Evolutionary conservation across 2,113 vertebrate species (phyloP).

Genomic region (Myxocyprinus asiaticus): DNA sequence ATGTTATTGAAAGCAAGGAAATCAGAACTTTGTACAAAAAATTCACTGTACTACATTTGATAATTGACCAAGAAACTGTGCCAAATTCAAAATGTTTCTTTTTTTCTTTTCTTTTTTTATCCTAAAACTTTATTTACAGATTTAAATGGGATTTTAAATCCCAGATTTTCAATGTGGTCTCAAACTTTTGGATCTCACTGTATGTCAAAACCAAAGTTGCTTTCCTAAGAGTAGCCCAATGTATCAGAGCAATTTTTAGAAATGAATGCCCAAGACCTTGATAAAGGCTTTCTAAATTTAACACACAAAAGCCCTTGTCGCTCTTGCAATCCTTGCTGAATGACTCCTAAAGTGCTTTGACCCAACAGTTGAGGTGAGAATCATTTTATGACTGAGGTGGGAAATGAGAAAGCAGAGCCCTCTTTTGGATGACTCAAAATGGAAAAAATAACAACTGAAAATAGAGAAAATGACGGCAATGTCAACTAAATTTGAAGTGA

Average conservation of each 20-base stretch:
- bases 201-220: no score
- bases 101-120: no score
- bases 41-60: no score
- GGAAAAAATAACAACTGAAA: not conserved
- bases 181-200: no score
- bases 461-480: not conserved
- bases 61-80: no score
- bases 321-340: not conserved
- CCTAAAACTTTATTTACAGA: no score
- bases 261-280: not conserved
- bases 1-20: no score
- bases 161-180: no score
- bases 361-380: not conserved
- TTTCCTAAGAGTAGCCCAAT: not conserved
- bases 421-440: not conserved
- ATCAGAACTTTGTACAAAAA: no score
- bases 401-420: not conserved
- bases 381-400: not conserved
- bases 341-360: conserved; percentile 2
- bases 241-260: not conserved
- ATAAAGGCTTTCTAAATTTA: not conserved
- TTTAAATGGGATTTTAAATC: no score
- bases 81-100: no score
- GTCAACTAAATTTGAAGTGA: not conserved
- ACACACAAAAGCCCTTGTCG: not conserved